These are phyloP conservation scores for Pandion haliaetus DNA, from an alignment of 2,113 vertebrate genomes.

Conservation along the genomic window DNA sequence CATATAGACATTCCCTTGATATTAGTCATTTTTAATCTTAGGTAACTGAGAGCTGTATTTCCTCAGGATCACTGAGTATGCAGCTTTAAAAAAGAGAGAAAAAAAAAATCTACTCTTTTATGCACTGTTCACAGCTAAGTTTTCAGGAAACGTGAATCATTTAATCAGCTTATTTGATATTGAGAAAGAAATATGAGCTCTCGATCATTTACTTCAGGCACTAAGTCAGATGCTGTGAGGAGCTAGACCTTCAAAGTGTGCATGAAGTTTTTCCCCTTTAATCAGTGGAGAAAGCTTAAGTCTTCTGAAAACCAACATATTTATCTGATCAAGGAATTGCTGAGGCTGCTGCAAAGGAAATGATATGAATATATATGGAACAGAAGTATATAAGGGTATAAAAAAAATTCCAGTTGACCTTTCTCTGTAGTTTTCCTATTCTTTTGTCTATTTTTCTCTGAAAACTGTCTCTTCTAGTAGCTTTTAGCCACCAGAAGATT, in stretches of 20 bases:
- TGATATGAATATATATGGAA: not conserved
- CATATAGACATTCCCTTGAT: not conserved
- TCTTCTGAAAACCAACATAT: not conserved
- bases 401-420: not conserved
- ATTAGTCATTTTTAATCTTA: not conserved
- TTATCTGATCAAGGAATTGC: slow-evolving; percentile 1
- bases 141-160: not conserved
- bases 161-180: not conserved
- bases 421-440: not conserved
- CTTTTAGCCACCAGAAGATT: not conserved
- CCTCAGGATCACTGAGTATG: not conserved
- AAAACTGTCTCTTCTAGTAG: not conserved
- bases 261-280: not conserved
- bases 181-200: not conserved
- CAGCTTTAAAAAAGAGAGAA: not conserved
- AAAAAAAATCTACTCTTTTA: not conserved
- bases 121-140: not conserved
- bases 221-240: not conserved
- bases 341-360: not conserved
- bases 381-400: not conserved
- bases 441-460: not conserved
- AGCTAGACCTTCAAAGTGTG: not conserved
- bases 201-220: not conserved
- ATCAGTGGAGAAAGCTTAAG: not conserved
- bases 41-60: not conserved